phyloP scores from a whole-genome alignment of 1,140 invertebrate species.

The Magallana ariakensis region DNA sequence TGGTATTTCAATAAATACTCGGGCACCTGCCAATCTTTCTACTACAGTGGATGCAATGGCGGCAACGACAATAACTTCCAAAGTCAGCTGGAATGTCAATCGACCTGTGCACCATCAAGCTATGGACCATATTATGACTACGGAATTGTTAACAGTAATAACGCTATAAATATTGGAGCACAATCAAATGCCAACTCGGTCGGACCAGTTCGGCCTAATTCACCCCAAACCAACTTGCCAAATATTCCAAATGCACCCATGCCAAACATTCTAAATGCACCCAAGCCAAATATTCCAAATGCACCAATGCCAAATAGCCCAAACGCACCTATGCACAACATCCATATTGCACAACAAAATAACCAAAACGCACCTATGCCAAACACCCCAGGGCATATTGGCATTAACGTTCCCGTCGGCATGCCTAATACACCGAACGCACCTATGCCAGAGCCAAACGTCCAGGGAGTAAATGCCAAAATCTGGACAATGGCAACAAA shows the following conservation, averaged over 20 bases:
- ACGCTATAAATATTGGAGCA: not conserved
- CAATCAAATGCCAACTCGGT: not conserved
- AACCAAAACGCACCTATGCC: too few relatives aligned
- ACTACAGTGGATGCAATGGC: slow-evolving; percentile 4
- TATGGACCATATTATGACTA: not conserved
- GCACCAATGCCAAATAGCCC: not conserved
- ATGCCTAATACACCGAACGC: too few relatives aligned
- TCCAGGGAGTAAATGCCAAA: not conserved
- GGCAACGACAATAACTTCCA: slow-evolving; percentile 16
- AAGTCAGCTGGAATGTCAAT: not conserved
- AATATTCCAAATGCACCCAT: not conserved
- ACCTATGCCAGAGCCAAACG: not conserved
- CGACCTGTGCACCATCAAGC: not conserved
- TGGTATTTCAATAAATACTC: slow-evolving; percentile 1
- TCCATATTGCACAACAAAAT: not conserved
- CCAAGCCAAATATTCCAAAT: not conserved
- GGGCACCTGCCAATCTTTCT: not conserved
- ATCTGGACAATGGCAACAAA: not conserved
- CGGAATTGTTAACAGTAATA: not conserved
- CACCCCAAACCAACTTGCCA: not conserved
- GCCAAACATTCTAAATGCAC: not conserved
- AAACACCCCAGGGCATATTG: too few relatives aligned
- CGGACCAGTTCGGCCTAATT: not conserved
- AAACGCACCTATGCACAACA: not conserved
- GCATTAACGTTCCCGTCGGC: too few relatives aligned